A percentile compares a stretch with the other conserved stretches of the same genome.
phyloP scores from a whole-genome alignment of 2,113 vertebrate species.

The Lipophrys pholis region DNA sequence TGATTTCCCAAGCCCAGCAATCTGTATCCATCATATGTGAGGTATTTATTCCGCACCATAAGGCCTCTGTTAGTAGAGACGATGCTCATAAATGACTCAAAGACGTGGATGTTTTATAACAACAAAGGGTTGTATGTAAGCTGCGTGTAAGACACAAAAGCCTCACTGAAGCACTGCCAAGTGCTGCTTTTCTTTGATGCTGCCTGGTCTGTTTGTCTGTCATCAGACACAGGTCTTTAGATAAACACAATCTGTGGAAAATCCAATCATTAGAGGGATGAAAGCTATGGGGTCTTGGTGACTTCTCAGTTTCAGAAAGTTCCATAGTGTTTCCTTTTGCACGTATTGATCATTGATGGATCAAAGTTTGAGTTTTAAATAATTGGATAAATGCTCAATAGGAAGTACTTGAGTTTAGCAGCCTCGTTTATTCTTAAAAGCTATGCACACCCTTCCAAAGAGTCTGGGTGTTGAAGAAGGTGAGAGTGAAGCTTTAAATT shows the following conservation, averaged over 20 bases:
- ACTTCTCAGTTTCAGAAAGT: conserved; percentile 23
- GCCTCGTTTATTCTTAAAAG: too few relatives aligned
- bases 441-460: neutral
- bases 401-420: too few relatives aligned
- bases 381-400: too few relatives aligned
- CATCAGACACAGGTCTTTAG: conserved; percentile 18
- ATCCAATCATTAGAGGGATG: conserved; percentile 16
- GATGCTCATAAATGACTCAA: conserved; percentile 52
- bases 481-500: conserved; percentile 43
- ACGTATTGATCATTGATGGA: neutral
- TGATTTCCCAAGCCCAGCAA: conserved; percentile 64
- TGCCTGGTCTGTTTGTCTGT: conserved; percentile 8
- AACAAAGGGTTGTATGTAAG: neutral
- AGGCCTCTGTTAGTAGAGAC: conserved; percentile 42
- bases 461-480: neutral
- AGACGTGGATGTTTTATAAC: conserved; percentile 32
- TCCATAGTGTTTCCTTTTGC: neutral
- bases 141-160: neutral
- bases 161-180: neutral
- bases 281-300: conserved; percentile 21
- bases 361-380: neutral
- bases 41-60: conserved; percentile 57
- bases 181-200: neutral
- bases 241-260: conserved; percentile 28
- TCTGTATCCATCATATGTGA: conserved; percentile 58